Evolutionary conservation across 2,888 invertebrate species (phyloP).

Genomic region (Daptonema setosum): DNA sequence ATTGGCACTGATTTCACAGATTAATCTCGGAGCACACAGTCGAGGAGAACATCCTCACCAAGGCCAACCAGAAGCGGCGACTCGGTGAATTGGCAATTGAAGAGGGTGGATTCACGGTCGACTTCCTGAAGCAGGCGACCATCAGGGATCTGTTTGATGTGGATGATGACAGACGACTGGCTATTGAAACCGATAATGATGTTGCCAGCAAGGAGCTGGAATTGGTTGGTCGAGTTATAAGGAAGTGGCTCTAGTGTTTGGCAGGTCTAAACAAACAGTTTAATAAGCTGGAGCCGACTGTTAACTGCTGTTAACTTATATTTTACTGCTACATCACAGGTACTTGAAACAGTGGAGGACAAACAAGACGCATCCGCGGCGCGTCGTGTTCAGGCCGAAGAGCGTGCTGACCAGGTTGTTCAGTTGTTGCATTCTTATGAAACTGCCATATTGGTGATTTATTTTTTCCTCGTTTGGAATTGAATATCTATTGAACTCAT

Average conservation of each 20-base stretch:
- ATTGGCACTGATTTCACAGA: constrained; percentile 33
- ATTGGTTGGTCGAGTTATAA: constrained; percentile 7
- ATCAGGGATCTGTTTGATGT: constrained; percentile 19
- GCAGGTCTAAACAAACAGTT: background rate
- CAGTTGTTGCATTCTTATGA: no score
- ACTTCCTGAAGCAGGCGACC: constrained; percentile 57
- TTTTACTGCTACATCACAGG: no score
- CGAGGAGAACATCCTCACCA: constrained; percentile 95
- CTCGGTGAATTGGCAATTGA: constrained; percentile 92
- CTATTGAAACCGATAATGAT: constrained; percentile 8
- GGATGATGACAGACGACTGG: constrained; percentile 9
- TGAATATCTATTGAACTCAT: no score
- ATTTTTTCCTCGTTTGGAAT: no score
- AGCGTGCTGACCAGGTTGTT: constrained; percentile 12
- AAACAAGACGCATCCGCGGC: constrained; percentile 21
- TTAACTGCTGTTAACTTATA: no score
- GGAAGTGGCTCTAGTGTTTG: background rate
- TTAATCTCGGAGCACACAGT: constrained; percentile 87
- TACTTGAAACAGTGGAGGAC: constrained; percentile 22
- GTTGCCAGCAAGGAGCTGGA: constrained; percentile 16
- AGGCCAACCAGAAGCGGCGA: constrained; percentile 86
- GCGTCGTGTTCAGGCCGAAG: constrained; percentile 17
- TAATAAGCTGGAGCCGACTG: no score
- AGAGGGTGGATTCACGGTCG: constrained; percentile 91
- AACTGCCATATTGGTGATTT: no score